phyloP scores from a whole-genome alignment of 2,888 invertebrate species.

The Electrophaes corylata region DNA sequence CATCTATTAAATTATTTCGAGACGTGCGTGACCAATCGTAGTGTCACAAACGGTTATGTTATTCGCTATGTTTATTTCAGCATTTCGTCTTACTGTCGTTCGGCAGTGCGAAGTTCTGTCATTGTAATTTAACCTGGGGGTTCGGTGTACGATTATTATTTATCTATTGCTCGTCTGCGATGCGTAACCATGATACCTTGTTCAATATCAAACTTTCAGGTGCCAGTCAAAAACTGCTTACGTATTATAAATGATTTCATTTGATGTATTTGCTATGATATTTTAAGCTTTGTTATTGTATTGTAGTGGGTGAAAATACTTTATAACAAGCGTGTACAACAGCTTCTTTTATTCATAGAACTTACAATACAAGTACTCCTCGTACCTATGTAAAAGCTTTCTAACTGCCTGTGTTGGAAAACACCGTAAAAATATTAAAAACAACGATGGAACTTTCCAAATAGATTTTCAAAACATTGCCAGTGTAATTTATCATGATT shows the following conservation, averaged over 20 bases:
- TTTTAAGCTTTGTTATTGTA: too few relatives aligned
- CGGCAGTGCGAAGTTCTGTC: conserved; percentile 31
- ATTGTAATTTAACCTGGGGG: conserved; percentile 10
- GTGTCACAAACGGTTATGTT: conserved; percentile 44
- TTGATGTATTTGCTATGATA: neutral
- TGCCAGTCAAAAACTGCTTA: conserved; percentile 1
- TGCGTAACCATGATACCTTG: conserved; percentile 71
- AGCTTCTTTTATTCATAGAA: neutral
- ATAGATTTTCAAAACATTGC: conserved; percentile 8
- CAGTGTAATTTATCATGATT: conserved; percentile 6
- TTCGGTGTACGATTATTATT: conserved; percentile 3
- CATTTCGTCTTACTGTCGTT: conserved; percentile 74
- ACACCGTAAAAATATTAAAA: neutral
- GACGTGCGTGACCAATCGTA: conserved; percentile 31
- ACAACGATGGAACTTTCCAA: conserved; percentile 9
- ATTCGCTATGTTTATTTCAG: conserved; percentile 56
- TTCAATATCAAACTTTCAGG: conserved; percentile 51
- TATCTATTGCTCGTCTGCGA: conserved; percentile 39
- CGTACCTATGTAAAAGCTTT: neutral
- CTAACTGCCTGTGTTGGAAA: neutral
- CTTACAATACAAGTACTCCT: too few relatives aligned
- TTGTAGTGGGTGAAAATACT: too few relatives aligned
- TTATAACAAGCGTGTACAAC: too few relatives aligned
- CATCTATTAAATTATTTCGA: conserved; percentile 20
- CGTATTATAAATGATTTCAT: neutral